These are phyloP conservation scores for Manduca sexta DNA, from an alignment of 1,140 invertebrate genomes.

Conservation along the genomic window DNA sequence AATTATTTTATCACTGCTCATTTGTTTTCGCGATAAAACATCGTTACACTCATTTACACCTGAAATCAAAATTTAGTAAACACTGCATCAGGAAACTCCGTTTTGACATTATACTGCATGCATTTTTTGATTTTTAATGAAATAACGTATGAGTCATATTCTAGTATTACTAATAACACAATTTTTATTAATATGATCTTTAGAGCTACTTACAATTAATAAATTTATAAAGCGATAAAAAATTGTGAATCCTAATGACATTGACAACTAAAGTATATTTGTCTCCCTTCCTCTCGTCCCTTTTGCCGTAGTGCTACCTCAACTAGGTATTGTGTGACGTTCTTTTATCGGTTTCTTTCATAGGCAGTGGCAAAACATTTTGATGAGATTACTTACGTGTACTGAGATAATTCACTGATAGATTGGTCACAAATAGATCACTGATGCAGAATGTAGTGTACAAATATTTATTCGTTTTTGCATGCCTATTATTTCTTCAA, in stretches of 20 bases:
- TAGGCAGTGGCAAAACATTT: conserved; percentile 11
- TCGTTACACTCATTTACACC: conserved; percentile 55
- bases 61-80: conserved; percentile 36
- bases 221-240: conserved; percentile 9
- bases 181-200: too few species aligned
- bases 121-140: too few species aligned
- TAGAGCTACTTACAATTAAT: conserved; percentile 11
- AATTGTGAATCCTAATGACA: conserved; percentile 17
- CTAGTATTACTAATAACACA: too few species aligned
- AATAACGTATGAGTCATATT: too few species aligned
- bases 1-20: conserved; percentile 36
- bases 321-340: conserved; percentile 24
- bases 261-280: conserved; percentile 20
- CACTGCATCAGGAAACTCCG: conserved; percentile 2
- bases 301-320: conserved; percentile 32
- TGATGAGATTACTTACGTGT: conserved; percentile 21
- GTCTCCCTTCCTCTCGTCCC: conserved; percentile 32
- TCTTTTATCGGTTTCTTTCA: conserved; percentile 18
- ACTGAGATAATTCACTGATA: conserved; percentile 15
- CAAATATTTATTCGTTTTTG: conserved; percentile 21
- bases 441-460: conserved; percentile 15
- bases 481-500: conserved; percentile 27
- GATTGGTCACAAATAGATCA: conserved; percentile 19
- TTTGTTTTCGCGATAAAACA: conserved; percentile 54
- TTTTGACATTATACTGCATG: too few species aligned